phyloP scores from a whole-genome alignment of 2,113 vertebrate species.

The Xenopus borealis region DNA sequence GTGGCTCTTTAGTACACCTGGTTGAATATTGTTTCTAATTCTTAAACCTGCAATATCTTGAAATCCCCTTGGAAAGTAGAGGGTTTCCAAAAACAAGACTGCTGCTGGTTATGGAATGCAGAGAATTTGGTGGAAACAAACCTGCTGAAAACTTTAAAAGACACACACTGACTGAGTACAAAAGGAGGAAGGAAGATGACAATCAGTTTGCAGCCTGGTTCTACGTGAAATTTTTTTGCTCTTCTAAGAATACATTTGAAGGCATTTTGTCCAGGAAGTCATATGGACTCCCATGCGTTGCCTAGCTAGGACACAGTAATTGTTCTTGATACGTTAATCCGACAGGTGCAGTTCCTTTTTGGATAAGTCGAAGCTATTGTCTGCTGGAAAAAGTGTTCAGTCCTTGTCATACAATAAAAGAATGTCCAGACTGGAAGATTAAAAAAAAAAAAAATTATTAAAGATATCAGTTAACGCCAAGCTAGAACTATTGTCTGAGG shows the following conservation, averaged over 20 bases:
- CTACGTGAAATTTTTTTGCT: conserved; percentile 59
- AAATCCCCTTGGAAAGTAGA: conserved; percentile 52
- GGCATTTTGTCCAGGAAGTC: conserved; percentile 71
- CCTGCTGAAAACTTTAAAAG: conserved; percentile 71
- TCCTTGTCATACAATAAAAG: conserved; percentile 30
- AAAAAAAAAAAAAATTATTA: conserved; percentile 14
- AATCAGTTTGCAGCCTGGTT: conserved; percentile 48
- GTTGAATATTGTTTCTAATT: too few species aligned
- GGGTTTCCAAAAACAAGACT: conserved; percentile 52
- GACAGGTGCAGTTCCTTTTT: conserved; percentile 76
- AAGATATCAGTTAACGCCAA: too few species aligned
- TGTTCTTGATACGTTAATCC: conserved; percentile 67
- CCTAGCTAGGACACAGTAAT: conserved; percentile 66
- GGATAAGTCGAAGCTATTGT: conserved; percentile 50
- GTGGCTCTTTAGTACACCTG: too few species aligned
- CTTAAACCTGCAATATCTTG: conserved; percentile 8
- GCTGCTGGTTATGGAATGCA: conserved; percentile 49
- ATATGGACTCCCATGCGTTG: conserved; percentile 60
- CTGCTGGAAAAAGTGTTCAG: conserved; percentile 34
- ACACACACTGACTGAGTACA: conserved; percentile 57
- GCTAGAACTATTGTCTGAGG: too few species aligned
- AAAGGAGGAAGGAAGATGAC: conserved; percentile 82
- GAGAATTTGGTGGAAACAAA: conserved; percentile 67
- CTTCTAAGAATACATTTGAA: conserved; percentile 73
- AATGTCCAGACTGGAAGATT: conserved; percentile 35